Base-by-base conservation (phyloP, 1,140 invertebrate species). In the Monochamus saltuarius region DNA sequence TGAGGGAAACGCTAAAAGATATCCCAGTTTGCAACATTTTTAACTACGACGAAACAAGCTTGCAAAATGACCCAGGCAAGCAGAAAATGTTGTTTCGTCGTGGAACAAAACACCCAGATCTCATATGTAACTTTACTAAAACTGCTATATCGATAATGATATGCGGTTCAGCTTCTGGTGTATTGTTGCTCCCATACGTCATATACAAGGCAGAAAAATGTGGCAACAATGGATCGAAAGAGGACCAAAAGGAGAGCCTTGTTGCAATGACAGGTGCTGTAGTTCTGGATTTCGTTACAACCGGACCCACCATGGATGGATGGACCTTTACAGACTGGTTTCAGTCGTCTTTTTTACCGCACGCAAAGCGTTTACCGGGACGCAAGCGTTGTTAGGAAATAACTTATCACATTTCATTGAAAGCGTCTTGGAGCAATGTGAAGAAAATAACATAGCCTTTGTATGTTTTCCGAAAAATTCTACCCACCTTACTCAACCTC, bases 1-100 rank as follows among this genome's bases (percentile, higher is more conserved):
- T 36, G 63, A 64, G 14, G 11, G 56, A 10, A 71, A 74, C n/a
- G n/a, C n/a, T n/a, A n/a, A n/a, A n/a, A n/a, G n/a, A n/a, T n/a
- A n/a, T n/a, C n/a, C n/a, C n/a, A n/a, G n/a, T n/a, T n/a, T n/a
- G n/a, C n/a, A n/a, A n/a, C 56, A 72, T 78, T 13, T 60, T 72
- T 10, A 80, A 80, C 58, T 80, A 71, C 65, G 77, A 80, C 64
- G 73, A 79, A 63, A 80, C 73, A 1, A 78, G 78, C 61, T 46
- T 78, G n/a, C 56, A 47, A 0, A 75, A 58, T 51, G 49, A 53
- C n/a, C 47, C 47, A 13, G 22, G 47, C 10, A 78, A 62, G 62
- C 10, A 65, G 69, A 66, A 67, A 65, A 36, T 46, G 38, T 39
- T 57, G 58, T 74, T 29, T 55, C 67, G 70, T 45, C 66, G 68